These are phyloP conservation scores for Drosophila lutescens DNA, from an alignment of 2,888 invertebrate genomes.

Conservation along the genomic window DNA sequence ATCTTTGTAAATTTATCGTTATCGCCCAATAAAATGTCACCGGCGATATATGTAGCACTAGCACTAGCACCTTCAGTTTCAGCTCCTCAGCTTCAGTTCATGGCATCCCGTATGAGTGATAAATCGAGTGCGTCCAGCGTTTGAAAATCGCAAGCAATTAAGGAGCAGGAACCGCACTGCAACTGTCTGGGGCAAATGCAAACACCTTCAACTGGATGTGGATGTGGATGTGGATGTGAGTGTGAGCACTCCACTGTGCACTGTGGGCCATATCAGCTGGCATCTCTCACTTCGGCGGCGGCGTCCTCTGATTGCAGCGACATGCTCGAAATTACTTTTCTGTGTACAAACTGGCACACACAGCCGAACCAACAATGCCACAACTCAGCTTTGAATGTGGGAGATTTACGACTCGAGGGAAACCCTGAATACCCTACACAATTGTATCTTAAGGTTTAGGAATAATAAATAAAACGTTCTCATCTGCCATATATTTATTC, in stretches of 20 bases:
- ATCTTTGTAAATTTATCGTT: constrained; percentile 80
- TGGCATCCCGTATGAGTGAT: constrained; percentile 50
- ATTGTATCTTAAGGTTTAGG: too few species aligned
- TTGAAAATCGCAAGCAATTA: constrained; percentile 79
- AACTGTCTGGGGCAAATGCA: constrained; percentile 37
- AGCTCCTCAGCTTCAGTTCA: neutral
- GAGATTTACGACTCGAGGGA: neutral
- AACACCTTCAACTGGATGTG: constrained; percentile 33
- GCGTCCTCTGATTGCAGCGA: constrained; percentile 74
- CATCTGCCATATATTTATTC: too few species aligned
- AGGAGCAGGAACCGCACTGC: constrained; percentile 50
- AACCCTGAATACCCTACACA: constrained; percentile 18
- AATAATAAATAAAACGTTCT: too few species aligned
- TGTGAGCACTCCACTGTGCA: constrained; percentile 14
- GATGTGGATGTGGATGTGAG: neutral
- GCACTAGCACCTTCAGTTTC: constrained; percentile 1
- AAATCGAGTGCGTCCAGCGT: constrained; percentile 78
- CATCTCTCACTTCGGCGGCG: constrained; percentile 66
- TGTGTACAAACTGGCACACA: constrained; percentile 74
- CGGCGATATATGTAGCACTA: constrained; percentile 20
- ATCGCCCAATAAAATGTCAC: constrained; percentile 80
- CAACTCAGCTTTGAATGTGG: constrained; percentile 26
- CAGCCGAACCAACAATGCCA: constrained; percentile 47
- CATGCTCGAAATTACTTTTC: constrained; percentile 81
- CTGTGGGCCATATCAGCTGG: constrained; percentile 63